Conservation (phyloP, 2,113 vertebrate species). For the Calidris pugnax region DNA sequence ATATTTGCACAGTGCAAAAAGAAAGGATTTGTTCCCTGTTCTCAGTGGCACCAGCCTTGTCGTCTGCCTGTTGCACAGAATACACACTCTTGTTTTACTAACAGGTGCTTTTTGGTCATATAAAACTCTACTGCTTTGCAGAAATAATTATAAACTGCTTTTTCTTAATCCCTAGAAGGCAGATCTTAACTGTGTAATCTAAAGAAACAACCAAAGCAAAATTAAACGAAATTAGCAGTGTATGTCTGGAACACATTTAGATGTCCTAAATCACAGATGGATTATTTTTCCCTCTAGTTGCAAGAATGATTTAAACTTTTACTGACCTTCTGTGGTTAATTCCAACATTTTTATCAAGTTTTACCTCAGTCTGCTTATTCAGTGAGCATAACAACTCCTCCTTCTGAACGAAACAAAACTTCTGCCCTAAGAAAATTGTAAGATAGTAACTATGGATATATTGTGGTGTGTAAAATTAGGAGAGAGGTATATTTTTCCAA, state of each 20-base stretch:
- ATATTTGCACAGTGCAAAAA: neutral
- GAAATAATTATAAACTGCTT: neutral
- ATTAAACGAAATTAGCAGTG: conserved; percentile 35
- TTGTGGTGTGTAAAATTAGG: neutral
- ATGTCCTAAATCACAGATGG: conserved; percentile 3
- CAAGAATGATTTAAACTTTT: conserved; percentile 30
- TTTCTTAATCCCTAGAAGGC: conserved; percentile 12
- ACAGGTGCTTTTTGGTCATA: neutral
- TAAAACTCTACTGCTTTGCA: neutral
- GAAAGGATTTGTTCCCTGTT: neutral
- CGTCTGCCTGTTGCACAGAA: neutral
- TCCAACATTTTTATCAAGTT: conserved; percentile 11
- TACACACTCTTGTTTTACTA: neutral
- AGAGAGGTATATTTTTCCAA: neutral
- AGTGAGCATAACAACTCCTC: neutral
- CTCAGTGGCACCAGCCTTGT: neutral
- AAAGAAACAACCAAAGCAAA: conserved; percentile 40
- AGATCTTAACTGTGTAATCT: conserved; percentile 25
- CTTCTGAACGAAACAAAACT: neutral
- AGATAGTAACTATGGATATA: neutral
- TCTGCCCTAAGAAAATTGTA: neutral
- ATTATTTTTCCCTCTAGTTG: conserved; percentile 4
- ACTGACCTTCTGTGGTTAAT: conserved; percentile 4
- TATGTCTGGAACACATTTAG: neutral
- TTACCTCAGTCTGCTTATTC: neutral